Evolutionary conservation across 2,113 vertebrate species (phyloP).

Genomic region (Malurus elegans): DNA sequence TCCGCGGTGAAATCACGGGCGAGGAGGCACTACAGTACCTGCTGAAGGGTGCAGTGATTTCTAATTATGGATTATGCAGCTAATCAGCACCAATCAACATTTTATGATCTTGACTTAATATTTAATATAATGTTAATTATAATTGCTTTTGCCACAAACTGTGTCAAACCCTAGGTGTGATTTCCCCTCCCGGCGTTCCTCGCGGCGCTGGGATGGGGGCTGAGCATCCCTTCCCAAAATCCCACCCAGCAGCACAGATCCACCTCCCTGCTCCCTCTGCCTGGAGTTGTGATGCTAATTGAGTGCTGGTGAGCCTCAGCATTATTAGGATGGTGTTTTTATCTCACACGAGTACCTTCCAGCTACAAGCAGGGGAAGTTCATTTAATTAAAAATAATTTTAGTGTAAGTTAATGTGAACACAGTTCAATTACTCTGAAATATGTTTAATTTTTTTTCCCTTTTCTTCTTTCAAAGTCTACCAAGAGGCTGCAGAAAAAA

Average conservation of each 20-base stretch:
- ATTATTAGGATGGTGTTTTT: conserved; percentile 49
- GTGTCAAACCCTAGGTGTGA: conserved; percentile 13
- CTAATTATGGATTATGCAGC: conserved; percentile 68
- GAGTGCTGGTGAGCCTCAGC: background rate
- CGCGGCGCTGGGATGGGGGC: accelerated
- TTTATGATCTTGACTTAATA: conserved; percentile 73
- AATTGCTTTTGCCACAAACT: conserved; percentile 65
- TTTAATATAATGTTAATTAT: conserved; percentile 74
- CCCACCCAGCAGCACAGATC: background rate
- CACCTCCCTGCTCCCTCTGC: background rate
- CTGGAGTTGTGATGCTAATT: conserved; percentile 29
- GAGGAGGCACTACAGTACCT: conserved; percentile 39
- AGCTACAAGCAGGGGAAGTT: conserved; percentile 61
- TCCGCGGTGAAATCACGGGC: background rate
- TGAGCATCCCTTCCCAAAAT: background rate
- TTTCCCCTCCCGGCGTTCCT: background rate
- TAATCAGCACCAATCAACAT: conserved; percentile 72
- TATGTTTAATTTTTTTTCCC: background rate
- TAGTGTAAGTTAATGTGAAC: conserved; percentile 34
- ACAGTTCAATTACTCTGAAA: conserved; percentile 47
- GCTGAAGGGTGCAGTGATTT: conserved; percentile 65
- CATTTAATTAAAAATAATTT: conserved; percentile 67
- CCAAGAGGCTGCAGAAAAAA: background rate
- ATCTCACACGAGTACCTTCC: conserved; percentile 54
- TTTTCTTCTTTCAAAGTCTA: background rate